These are phyloP conservation scores for Stenichneumon culpator DNA, from an alignment of 2,888 invertebrate genomes.

Conservation along the genomic window DNA sequence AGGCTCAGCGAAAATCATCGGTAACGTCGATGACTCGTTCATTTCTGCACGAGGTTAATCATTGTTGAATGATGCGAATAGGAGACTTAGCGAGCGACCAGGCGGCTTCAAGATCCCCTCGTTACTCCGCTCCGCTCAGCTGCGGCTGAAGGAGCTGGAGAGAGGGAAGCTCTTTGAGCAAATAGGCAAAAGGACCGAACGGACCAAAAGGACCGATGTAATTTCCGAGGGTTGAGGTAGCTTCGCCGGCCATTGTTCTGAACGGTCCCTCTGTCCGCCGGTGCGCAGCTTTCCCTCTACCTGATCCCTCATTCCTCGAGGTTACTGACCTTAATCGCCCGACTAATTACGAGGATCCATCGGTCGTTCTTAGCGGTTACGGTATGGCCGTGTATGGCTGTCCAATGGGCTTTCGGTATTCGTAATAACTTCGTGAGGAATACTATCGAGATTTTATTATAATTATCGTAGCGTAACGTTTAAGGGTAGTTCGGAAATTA, in stretches of 20 bases:
- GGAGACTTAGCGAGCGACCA: neutral
- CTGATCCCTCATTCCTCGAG: conserved; percentile 58
- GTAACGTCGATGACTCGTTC: conserved; percentile 5
- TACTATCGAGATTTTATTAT: conserved; percentile 23
- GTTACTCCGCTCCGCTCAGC: conserved; percentile 17
- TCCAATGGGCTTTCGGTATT: conserved; percentile 40
- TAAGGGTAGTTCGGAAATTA: neutral
- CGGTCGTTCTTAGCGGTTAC: conserved; percentile 61
- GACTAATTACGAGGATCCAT: conserved; percentile 67
- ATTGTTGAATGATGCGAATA: conserved; percentile 3
- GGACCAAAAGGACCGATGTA: conserved; percentile 62
- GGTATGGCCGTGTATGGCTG: conserved; percentile 21
- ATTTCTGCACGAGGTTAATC: neutral
- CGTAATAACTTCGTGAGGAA: conserved; percentile 31
- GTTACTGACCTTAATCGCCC: conserved; percentile 68
- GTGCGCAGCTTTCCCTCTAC: conserved; percentile 36
- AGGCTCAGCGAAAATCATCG: neutral
- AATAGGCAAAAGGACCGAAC: conserved; percentile 53
- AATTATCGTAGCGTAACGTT: neutral
- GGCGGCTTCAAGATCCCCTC: neutral
- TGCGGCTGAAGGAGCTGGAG: conserved; percentile 1
- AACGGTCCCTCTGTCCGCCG: conserved; percentile 37
- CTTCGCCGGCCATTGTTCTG: conserved; percentile 70
- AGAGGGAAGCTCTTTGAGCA: conserved; percentile 45
- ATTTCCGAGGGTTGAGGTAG: conserved; percentile 65